phyloP scores from a whole-genome alignment of 2,888 invertebrate genomes.

The Hirtodrosophila histrioides region DNA sequence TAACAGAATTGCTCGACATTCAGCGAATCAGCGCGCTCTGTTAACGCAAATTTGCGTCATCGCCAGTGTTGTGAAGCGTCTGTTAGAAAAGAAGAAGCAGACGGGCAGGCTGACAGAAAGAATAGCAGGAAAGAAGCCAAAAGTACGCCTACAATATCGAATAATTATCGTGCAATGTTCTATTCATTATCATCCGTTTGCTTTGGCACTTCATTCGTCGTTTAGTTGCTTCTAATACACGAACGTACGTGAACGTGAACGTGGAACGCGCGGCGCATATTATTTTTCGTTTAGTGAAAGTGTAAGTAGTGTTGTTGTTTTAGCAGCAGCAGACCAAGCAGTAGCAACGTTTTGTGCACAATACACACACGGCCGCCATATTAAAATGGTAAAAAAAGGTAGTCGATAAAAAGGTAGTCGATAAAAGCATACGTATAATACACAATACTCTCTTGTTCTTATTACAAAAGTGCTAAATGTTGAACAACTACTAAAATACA shows the following conservation, averaged over 20 bases:
- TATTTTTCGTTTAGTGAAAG: slow-evolving; percentile 71
- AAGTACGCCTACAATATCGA: slow-evolving; percentile 60
- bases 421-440: slow-evolving; percentile 44
- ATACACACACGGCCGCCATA: slow-evolving; percentile 65
- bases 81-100: slow-evolving; percentile 23
- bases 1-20: slow-evolving; percentile 16
- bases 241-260: slow-evolving; percentile 65
- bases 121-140: slow-evolving; percentile 45
- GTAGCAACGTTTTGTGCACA: slow-evolving; percentile 61
- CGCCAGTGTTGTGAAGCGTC: slow-evolving; percentile 36
- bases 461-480: slow-evolving; percentile 31
- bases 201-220: slow-evolving; percentile 53
- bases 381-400: slow-evolving; percentile 63
- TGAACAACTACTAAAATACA: slow-evolving; percentile 33
- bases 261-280: slow-evolving; percentile 66
- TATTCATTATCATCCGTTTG: slow-evolving; percentile 57
- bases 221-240: slow-evolving; percentile 59
- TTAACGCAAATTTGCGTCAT: slow-evolving; percentile 17
- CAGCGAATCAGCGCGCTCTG: slow-evolving; percentile 11
- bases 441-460: slow-evolving; percentile 38
- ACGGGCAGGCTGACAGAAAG: slow-evolving; percentile 30
- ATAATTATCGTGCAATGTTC: slow-evolving; percentile 63
- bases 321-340: slow-evolving; percentile 45
- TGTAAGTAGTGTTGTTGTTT: slow-evolving; percentile 67
- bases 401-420: slow-evolving; percentile 55